Percentiles rank a stretch among this genome's conserved stretches.
phyloP scores from a whole-genome alignment of 2,113 vertebrate genomes.

The Thomomys bottae region DNA sequence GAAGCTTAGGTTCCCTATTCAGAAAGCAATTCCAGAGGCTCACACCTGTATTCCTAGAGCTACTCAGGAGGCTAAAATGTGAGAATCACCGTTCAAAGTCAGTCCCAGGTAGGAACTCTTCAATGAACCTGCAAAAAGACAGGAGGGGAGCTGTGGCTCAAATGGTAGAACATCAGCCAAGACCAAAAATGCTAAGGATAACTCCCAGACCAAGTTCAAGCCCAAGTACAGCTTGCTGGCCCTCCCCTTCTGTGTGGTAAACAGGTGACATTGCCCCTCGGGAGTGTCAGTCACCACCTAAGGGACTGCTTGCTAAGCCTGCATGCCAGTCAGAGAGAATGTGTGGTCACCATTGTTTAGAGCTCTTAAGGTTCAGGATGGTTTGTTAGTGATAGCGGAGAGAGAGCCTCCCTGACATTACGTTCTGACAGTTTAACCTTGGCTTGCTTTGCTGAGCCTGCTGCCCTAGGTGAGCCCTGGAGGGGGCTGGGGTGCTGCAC shows the following conservation, averaged over 20 bases:
- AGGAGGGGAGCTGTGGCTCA: no score
- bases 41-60: no score
- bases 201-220: no score
- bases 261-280: background rate
- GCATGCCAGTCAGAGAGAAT: accelerated
- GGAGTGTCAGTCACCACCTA: background rate
- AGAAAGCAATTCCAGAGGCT: background rate
- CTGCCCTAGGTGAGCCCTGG: background rate
- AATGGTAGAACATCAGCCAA: no score
- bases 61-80: no score
- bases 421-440: background rate
- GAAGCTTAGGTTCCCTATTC: background rate
- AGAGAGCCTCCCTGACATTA: background rate
- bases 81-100: no score
- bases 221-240: background rate
- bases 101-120: no score
- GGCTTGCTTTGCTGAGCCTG: background rate
- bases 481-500: background rate
- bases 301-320: background rate
- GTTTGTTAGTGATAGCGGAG: background rate
- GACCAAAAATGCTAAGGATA: no score
- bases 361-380: background rate
- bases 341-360: background rate
- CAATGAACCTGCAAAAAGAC: no score
- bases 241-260: background rate